A percentile compares a stretch with the other conserved stretches of the same genome.
Conservation (phyloP, 2,113 vertebrate species). For the Cromileptes altivelis region DNA sequence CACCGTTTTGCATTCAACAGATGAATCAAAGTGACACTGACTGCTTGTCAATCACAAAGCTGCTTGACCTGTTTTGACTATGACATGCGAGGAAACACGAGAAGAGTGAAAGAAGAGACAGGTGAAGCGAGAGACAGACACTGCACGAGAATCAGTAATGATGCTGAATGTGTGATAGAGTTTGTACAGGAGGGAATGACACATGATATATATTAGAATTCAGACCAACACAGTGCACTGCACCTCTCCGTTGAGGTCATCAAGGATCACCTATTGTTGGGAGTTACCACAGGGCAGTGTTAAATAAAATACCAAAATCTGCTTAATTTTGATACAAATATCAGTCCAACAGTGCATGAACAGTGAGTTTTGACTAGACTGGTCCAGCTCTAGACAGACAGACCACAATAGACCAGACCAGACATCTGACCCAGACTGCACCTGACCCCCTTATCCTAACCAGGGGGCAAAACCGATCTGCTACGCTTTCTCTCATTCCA, state of each 20-base stretch:
- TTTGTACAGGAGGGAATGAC: neutral
- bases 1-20: constrained; percentile 10
- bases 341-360: neutral
- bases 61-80: constrained; percentile 7
- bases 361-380: neutral
- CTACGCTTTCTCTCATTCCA: constrained; percentile 30
- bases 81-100: constrained; percentile 29
- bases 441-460: constrained; percentile 52
- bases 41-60: constrained; percentile 36
- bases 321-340: constrained; percentile 8
- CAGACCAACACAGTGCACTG: neutral
- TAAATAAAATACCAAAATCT: neutral
- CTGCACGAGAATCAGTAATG: neutral
- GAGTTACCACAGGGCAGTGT: neutral
- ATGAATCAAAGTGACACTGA: constrained; percentile 37
- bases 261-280: neutral
- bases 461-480: constrained; percentile 22
- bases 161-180: neutral
- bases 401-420: constrained; percentile 30
- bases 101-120: constrained; percentile 8
- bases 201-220: neutral
- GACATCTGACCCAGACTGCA: constrained; percentile 69
- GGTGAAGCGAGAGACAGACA: constrained; percentile 11
- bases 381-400: neutral
- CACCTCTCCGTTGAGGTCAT: neutral